Evolutionary conservation across 2,888 invertebrate genomes (phyloP), one percentile per base, ranked within the genome.

Genomic region (Dorcus parallelipipedus): DNA sequence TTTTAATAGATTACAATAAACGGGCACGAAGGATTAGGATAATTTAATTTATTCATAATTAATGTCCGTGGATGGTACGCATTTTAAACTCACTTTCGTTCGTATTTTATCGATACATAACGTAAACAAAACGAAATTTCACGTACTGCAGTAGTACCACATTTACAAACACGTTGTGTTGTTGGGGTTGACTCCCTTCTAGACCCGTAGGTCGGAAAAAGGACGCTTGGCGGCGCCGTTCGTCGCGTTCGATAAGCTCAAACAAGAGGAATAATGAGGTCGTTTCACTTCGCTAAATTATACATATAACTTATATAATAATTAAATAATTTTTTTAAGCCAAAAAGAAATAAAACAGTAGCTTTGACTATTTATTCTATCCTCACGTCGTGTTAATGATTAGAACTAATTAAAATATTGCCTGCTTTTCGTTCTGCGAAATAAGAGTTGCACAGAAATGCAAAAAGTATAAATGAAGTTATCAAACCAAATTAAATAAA

Each of bases 181-280:
- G 70, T 76, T 73, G 70, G 74, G 77, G 78, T 76, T 72, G 71
- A 77, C 77, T 77, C 77, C 78, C 77, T 74, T 73, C 64, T 65
- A 68, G 69, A 67, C 66, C 58, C 55, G 58, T 64, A 64, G 68
- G 72, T 71, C 64, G 62, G 57, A 61, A 64, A 66, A 63, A 66
- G 70, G 75, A 70, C 77, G 76, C 72, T 62, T 72, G 72, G 72
- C 69, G 76, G 76, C 76, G 77, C 75, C 64, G 61, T 64, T 67
- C 73, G 74, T 69, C 73, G 71, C 69, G 73, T 69, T 75, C 74
- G 69, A 74, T 75, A 75, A 71, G 68, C 66, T 64, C 67, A 68
- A 66, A 60, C 57, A 58, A 59, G 58, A 57, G 60, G 53, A 54
- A 47, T 52, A 54, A 33, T 39, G 49, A 64, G 62, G 65, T 56